phyloP scores from a whole-genome alignment of 2,888 invertebrate genomes.

The Gibbula magus region DNA sequence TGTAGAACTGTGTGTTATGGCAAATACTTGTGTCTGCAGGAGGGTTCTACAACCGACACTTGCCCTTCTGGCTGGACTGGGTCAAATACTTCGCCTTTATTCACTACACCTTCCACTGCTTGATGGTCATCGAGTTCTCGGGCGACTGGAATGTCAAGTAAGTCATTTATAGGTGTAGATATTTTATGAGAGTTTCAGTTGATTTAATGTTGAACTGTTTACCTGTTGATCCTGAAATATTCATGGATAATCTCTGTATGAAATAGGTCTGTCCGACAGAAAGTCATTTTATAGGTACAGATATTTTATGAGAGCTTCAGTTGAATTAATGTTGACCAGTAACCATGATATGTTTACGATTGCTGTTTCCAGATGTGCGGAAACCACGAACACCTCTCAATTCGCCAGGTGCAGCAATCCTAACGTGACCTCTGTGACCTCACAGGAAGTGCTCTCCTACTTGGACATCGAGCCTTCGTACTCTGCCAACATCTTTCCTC shows the following conservation, averaged over 20 bases:
- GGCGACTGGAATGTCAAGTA: conserved; percentile 46
- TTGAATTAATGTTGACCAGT: too few species aligned
- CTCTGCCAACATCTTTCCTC: conserved; percentile 50
- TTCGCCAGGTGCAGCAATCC: conserved; percentile 41
- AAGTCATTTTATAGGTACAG: conserved; percentile 27
- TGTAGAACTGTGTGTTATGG: too few species aligned
- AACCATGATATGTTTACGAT: too few species aligned
- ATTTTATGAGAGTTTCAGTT: too few species aligned
- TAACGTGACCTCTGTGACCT: conserved; percentile 44
- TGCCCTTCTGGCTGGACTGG: conserved; percentile 60
- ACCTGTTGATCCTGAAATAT: too few species aligned
- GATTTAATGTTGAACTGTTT: too few species aligned
- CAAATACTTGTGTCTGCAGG: conserved; percentile 39
- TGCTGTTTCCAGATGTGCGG: conserved; percentile 45
- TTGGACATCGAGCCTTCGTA: conserved; percentile 45
- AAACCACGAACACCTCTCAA: conserved; percentile 39
- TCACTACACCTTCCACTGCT: conserved; percentile 52
- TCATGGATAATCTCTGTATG: too few species aligned
- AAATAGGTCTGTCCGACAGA: too few species aligned
- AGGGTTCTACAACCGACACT: conserved; percentile 56
- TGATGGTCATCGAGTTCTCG: conserved; percentile 52
- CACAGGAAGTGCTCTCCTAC: conserved; percentile 45
- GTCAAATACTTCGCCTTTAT: conserved; percentile 58
- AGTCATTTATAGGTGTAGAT: conserved; percentile 20
- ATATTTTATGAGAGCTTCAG: too few species aligned